Conservation (phyloP, 2,113 vertebrate species). For the Otolemur garnettii region DNA sequence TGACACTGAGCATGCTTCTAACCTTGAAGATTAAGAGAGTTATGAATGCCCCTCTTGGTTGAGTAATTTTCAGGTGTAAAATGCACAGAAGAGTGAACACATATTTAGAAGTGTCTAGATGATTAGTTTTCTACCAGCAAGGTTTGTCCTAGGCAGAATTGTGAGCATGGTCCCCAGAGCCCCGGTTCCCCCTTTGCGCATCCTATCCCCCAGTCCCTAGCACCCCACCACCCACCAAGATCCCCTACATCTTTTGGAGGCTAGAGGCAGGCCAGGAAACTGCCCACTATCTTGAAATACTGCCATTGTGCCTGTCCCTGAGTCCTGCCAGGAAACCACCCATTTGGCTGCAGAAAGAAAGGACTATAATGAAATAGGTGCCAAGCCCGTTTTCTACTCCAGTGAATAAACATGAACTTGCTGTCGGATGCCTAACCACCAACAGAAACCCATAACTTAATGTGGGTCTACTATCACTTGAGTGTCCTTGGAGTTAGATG, state of each 20-base stretch:
- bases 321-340: not conserved
- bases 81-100: conserved; percentile 38
- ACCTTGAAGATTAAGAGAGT: conserved; percentile 16
- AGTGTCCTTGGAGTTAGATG: not conserved
- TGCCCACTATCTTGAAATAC: not conserved
- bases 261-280: not conserved
- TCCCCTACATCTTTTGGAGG: not conserved
- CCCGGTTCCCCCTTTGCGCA: not conserved
- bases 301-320: not conserved
- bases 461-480: not conserved
- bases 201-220: not conserved
- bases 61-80: conserved; percentile 56
- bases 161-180: not conserved
- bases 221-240: not conserved
- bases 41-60: conserved; percentile 36
- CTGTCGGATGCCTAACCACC: not conserved
- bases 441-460: not conserved
- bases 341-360: not conserved
- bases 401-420: not conserved
- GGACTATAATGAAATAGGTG: not conserved
- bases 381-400: not conserved
- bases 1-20: not conserved
- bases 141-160: not conserved
- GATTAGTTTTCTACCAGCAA: not conserved
- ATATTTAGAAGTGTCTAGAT: conserved; percentile 18